Base-by-base conservation (phyloP, 2,113 vertebrate genomes). In the Dendropsophus ebraccatus region DNA sequence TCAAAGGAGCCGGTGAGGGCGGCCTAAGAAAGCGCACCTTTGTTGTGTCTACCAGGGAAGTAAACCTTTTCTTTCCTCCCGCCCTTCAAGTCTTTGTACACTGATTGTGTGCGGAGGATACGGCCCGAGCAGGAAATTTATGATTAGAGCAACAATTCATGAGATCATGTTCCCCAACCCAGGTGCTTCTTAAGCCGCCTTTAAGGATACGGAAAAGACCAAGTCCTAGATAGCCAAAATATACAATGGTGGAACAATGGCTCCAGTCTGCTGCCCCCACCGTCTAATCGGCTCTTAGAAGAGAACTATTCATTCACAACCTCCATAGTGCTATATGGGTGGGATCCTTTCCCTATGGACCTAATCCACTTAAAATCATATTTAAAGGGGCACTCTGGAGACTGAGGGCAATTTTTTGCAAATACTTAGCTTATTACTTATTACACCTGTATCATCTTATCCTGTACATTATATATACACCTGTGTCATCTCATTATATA, bases 61-160 rank as follows among this genome's bases (percentile, higher is more conserved):
- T 52, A 85, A 84, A 80, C 32, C 69, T 81, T 73, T 62, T 81
- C 58, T 81, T 76, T 85, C 69, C 76, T 45, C 47, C 70, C 76
- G 49, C 73, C 83, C 83, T 47, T 84, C 60, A 60, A 77, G 83
- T 84, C 83, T 84, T 84, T 84, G 37, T 81, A 81, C 35, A 35
- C 47, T 52, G 80, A 69, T 69, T 70, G 58, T 23, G 45, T 50
- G 80, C 41, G 49, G 49, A 41, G 62, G 41, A 52, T 70, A 82
- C 41, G 49, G 62, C 62, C 35, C 32, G 37, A 81, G 78, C 78
- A 81, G 78, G 56, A 81, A 81, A 81, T 81, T 81, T 62, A 81
- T 41, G 56, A 81, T 81, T 81, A 81, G 78, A 35, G 28, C 49
- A 30, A 77, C 75, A 77, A 77, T 77, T 54, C 49, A 56, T 54